Conservation (phyloP, 2,797 vertebrate genomes). For the Neosalanx taihuensis region DNA sequence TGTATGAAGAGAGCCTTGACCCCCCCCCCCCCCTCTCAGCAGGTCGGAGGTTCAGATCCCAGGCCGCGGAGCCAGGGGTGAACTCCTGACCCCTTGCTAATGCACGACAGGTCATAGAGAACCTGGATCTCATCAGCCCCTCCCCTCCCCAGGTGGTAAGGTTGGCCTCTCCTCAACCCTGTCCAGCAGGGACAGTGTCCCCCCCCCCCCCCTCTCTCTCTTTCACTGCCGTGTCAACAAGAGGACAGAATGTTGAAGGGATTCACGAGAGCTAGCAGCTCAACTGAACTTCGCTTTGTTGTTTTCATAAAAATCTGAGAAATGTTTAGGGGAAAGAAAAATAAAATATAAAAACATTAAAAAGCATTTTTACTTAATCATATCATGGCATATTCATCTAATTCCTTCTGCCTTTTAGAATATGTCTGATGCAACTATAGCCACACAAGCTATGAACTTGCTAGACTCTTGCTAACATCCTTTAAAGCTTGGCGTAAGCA, state of each 20-base stretch:
- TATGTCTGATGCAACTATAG: no score
- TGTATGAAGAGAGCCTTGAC: conserved; percentile 45
- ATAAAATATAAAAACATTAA: no score
- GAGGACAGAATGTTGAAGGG: no score
- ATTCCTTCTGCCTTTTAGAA: no score
- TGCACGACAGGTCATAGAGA: conserved; percentile 54
- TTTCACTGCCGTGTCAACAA: no score
- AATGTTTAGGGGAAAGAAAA: neutral
- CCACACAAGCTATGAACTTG: no score
- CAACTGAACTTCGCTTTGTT: neutral
- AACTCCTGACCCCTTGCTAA: conserved; percentile 66
- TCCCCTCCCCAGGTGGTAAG: conserved; percentile 49
- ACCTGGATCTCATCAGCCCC: conserved; percentile 47
- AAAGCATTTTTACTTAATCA: no score
- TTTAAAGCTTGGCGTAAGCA: no score
- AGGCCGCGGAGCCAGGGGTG: conserved; percentile 56
- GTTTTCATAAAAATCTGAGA: neutral
- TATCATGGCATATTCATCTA: no score
- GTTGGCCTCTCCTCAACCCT: neutral
- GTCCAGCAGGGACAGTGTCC: no score
- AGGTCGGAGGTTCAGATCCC: conserved; percentile 73
- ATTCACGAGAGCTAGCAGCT: neutral
- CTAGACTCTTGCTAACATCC: no score
- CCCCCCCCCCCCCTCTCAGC: conserved; percentile 29
- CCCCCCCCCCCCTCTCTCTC: no score